A percentile compares a stretch with the other conserved stretches of the same genome.
Evolutionary conservation across 2,113 vertebrate species (phyloP).

Genomic region (Misgurnus mizolepis): DNA sequence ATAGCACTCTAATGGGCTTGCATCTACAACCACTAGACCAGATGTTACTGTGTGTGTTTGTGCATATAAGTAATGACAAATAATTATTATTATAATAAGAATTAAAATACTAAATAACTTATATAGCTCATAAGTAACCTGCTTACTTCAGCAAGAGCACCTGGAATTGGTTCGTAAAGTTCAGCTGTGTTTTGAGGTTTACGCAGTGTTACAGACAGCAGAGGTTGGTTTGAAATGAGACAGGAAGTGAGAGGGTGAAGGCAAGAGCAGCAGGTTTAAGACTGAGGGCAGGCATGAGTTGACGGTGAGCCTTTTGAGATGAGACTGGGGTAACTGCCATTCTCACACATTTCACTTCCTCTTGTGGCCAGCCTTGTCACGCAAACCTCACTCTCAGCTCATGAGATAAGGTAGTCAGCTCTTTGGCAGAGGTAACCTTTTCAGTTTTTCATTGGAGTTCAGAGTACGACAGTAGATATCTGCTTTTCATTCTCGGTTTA

Average conservation of each 20-base stretch:
- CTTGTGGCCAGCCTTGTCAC: constrained; percentile 46
- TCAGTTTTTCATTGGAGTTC: not conserved
- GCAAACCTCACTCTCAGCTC: constrained; percentile 39
- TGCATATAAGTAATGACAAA: not conserved
- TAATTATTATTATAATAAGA: too few relatives aligned
- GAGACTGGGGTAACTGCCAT: constrained; percentile 49
- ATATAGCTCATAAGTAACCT: not conserved
- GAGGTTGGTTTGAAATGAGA: not conserved
- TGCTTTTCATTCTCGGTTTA: not conserved
- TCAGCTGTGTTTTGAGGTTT: not conserved
- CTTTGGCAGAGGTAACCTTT: not conserved
- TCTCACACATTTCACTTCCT: constrained; percentile 54
- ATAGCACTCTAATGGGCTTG: constrained; percentile 21
- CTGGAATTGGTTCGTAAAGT: not conserved
- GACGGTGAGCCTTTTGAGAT: constrained; percentile 26
- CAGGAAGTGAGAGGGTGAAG: constrained; percentile 50
- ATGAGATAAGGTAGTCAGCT: constrained; percentile 17
- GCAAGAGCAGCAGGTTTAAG: constrained; percentile 39
- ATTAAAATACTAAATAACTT: too few relatives aligned
- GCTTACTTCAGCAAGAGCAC: not conserved
- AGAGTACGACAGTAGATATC: not conserved
- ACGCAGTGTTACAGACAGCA: not conserved
- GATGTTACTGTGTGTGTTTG: constrained; percentile 11
- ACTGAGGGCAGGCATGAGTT: constrained; percentile 27
- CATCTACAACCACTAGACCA: too few relatives aligned